A percentile compares a stretch with the other conserved stretches of the same genome.
Conservation (phyloP, 2,113 vertebrate species). For the Hippocampus barbouri region DNA sequence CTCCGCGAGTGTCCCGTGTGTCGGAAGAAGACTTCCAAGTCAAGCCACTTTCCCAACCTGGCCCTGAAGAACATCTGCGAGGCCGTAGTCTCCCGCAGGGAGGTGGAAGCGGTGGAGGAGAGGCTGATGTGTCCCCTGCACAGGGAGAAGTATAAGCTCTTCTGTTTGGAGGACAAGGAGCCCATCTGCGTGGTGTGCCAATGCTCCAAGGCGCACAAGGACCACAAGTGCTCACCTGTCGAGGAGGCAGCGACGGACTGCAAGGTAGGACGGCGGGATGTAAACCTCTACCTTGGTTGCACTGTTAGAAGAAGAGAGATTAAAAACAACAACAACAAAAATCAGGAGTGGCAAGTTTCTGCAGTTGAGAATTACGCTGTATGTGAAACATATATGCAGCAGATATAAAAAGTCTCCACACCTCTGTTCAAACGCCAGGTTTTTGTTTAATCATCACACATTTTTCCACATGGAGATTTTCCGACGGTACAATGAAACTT, state of each 20-base stretch:
- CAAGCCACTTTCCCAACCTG: constrained; percentile 58
- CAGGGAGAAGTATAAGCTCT: constrained; percentile 66
- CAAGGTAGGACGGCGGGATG: constrained; percentile 55
- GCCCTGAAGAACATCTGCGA: constrained; percentile 73
- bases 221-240: constrained; percentile 59
- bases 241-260: constrained; percentile 65
- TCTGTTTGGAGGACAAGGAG: constrained; percentile 66
- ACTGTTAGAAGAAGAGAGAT: neutral
- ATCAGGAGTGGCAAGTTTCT: neutral
- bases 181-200: constrained; percentile 73
- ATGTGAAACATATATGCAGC: no score
- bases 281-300: neutral
- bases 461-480: no score
- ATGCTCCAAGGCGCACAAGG: constrained; percentile 63
- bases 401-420: no score
- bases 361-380: neutral
- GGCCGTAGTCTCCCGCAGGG: constrained; percentile 45
- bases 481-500: no score
- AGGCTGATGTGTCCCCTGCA: constrained; percentile 56
- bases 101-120: constrained; percentile 32
- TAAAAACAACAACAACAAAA: neutral
- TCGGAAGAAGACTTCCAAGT: constrained; percentile 57
- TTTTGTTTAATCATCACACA: no score
- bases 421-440: no score
- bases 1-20: constrained; percentile 62